Conservation (phyloP, 2,797 vertebrate species). For the Bovichtus variegatus region DNA sequence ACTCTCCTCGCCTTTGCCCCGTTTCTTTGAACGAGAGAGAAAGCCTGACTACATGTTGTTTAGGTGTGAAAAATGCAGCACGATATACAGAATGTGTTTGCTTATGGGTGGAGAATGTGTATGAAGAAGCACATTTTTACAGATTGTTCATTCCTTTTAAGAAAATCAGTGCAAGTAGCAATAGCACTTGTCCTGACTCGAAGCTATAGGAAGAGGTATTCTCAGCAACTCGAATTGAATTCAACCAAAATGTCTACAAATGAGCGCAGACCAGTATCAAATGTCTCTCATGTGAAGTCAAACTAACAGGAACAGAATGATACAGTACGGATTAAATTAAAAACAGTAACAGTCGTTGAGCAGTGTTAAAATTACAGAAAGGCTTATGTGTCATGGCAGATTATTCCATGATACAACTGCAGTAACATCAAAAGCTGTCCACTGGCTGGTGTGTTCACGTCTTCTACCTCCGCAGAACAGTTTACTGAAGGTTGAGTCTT, state of each 20-base stretch:
- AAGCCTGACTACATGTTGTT: neutral
- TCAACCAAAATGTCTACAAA: neutral
- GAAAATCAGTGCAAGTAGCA: neutral
- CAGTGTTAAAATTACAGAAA: neutral
- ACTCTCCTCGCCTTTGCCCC: neutral
- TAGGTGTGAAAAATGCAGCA: neutral
- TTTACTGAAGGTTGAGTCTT: neutral
- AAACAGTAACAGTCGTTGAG: neutral
- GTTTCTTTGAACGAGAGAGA: slow-evolving; percentile 8
- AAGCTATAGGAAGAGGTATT: neutral
- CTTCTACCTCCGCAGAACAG: neutral
- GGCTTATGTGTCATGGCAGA: neutral
- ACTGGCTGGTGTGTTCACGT: neutral
- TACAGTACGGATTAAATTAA: neutral
- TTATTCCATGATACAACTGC: neutral
- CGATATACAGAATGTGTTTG: neutral
- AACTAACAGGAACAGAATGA: neutral
- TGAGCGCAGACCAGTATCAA: neutral
- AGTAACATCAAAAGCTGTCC: neutral
- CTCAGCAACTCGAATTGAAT: neutral
- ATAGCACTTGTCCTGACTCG: neutral
- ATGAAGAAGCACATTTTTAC: neutral
- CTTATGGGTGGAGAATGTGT: neutral
- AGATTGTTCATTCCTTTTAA: neutral
- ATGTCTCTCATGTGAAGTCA: too few relatives aligned